Evolutionary conservation across 1,140 invertebrate genomes (phyloP).

Genomic region (Charaxes varanes): DNA sequence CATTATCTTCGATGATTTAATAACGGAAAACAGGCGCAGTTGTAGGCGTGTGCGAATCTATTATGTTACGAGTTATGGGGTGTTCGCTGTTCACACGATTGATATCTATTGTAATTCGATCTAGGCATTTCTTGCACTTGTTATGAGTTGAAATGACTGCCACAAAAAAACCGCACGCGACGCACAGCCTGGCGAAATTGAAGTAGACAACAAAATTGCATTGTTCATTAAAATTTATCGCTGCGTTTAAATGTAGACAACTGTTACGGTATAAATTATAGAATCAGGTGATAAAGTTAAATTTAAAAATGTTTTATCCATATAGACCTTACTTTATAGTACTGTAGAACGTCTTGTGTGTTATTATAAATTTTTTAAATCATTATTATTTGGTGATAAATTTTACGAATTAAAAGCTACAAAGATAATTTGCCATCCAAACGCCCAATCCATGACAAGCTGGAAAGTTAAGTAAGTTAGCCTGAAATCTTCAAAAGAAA

Average conservation of each 20-base stretch:
- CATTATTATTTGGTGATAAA: no score
- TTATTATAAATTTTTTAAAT: no score
- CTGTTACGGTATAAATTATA: no score
- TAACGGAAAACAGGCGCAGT: conserved; percentile 8
- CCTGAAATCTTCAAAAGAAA: no score
- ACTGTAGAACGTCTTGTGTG: no score
- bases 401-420: no score
- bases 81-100: conserved; percentile 23
- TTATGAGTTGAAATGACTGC: conserved; percentile 12
- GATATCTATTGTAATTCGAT: conserved; percentile 23
- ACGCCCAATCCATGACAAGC: no score
- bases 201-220: conserved; percentile 1
- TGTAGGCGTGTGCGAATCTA: conserved; percentile 10
- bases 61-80: conserved; percentile 18
- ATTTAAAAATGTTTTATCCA: no score
- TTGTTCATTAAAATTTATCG: neutral
- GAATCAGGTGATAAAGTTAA: no score
- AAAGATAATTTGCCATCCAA: no score
- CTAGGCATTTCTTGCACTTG: conserved; percentile 14
- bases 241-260: neutral
- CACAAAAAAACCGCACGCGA: conserved; percentile 23
- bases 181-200: conserved; percentile 4
- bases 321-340: no score
- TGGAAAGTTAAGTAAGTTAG: no score
- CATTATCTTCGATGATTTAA: conserved; percentile 8